phyloP scores from a whole-genome alignment of 1,140 invertebrate species.

The Coelopa frigida region DNA sequence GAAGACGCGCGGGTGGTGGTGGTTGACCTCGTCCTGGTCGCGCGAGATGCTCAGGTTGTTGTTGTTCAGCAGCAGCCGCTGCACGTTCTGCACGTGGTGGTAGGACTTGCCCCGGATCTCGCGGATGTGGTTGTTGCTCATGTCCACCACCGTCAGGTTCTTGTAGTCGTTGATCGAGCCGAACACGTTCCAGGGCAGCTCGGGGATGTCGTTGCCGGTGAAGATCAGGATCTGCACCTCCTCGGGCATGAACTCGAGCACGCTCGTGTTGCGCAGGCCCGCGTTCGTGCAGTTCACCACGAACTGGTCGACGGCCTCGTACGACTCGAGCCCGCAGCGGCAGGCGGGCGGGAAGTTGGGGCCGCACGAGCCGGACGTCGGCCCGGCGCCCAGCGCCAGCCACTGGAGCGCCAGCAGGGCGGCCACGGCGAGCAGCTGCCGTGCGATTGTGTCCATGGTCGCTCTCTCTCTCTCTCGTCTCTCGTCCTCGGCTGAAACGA shows the following conservation, averaged over 20 bases:
- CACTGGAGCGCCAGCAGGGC: too few relatives aligned
- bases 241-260: constrained; percentile 56
- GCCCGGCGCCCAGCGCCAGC: too few relatives aligned
- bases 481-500: too few relatives aligned
- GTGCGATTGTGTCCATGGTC: too few relatives aligned
- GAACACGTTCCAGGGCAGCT: constrained; percentile 66
- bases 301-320: constrained; percentile 50
- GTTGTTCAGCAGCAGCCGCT: constrained; percentile 66
- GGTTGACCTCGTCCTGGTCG: constrained; percentile 50
- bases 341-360: constrained; percentile 49
- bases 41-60: constrained; percentile 60
- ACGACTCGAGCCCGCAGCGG: constrained; percentile 49
- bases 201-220: constrained; percentile 60
- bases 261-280: constrained; percentile 51
- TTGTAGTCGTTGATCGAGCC: constrained; percentile 54
- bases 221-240: constrained; percentile 67
- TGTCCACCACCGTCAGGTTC: constrained; percentile 61
- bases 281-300: constrained; percentile 69
- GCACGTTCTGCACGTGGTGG: constrained; percentile 64
- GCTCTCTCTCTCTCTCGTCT: too few relatives aligned
- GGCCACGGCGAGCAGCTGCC: too few relatives aligned
- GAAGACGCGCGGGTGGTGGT: constrained; percentile 66
- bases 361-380: constrained; percentile 38
- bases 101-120: constrained; percentile 70
- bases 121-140: constrained; percentile 68